These are phyloP conservation scores for Gracilinanus agilis DNA, from an alignment of 2,113 vertebrate species.

Conservation along the genomic window DNA sequence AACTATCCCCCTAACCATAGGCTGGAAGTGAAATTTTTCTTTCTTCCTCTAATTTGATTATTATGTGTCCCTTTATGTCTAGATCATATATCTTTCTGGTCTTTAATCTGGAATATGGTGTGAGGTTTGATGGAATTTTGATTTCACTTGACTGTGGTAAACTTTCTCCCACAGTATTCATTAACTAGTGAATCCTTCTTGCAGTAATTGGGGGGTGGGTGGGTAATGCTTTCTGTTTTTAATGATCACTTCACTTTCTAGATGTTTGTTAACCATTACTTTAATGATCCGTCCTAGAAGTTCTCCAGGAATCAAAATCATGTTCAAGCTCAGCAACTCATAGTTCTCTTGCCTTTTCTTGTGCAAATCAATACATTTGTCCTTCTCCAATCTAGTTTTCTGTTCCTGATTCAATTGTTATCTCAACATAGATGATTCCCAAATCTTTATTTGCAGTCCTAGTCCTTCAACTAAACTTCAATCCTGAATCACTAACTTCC, in stretches of 20 bases:
- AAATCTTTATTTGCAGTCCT: neutral
- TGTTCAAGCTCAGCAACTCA: too few species aligned
- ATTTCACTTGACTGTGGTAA: neutral
- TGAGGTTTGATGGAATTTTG: neutral
- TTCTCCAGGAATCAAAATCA: too few species aligned
- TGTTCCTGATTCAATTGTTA: neutral
- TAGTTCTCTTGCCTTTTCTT: too few species aligned
- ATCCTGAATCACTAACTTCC: neutral
- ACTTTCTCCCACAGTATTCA: neutral
- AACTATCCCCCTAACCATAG: neutral
- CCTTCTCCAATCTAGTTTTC: neutral
- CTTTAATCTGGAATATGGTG: neutral
- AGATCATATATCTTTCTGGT: neutral
- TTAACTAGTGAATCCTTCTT: too few species aligned
- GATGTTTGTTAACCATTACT: too few species aligned
- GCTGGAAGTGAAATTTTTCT: neutral
- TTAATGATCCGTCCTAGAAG: too few species aligned
- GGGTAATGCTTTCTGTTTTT: too few species aligned
- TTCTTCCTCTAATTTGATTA: neutral
- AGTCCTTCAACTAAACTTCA: neutral
- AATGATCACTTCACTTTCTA: too few species aligned
- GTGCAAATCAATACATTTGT: too few species aligned
- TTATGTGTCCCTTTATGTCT: neutral
- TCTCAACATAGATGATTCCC: neutral
- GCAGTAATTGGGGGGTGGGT: too few species aligned